These are phyloP conservation scores for Stigmatopora argus DNA, from an alignment of 2,113 vertebrate genomes.

Conservation along the genomic window DNA sequence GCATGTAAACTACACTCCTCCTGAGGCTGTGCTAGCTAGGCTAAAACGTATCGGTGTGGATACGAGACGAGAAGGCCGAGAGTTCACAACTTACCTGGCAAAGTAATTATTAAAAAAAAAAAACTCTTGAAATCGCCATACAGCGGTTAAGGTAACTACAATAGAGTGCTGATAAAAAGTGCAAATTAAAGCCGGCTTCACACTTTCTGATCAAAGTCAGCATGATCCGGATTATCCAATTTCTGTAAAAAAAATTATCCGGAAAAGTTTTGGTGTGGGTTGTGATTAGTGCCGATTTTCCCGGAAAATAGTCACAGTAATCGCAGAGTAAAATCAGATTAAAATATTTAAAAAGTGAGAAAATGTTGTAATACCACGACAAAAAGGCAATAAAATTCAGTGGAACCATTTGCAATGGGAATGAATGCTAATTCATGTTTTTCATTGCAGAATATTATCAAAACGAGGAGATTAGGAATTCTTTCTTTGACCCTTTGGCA, in stretches of 20 bases:
- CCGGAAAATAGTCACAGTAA: too few species aligned
- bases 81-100: conserved; percentile 21
- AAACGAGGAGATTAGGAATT: neutral
- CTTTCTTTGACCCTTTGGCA: neutral
- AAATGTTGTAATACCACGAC: too few species aligned
- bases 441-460: neutral
- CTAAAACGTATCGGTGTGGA: too few species aligned
- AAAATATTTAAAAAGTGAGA: too few species aligned
- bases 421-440: neutral
- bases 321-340: too few species aligned
- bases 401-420: neutral
- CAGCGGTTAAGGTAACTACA: neutral
- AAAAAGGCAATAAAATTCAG: neutral
- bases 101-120: conserved; percentile 1
- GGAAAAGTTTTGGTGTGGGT: neutral
- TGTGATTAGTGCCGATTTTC: too few species aligned
- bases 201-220: neutral
- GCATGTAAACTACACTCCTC: conserved; percentile 59
- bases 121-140: neutral
- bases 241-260: neutral
- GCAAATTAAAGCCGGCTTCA: neutral
- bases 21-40: conserved; percentile 32
- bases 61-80: conserved; percentile 8
- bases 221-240: neutral
- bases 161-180: neutral